Evolutionary conservation across 2,797 vertebrate species (phyloP).

Genomic region (Cynopterus sphinx): DNA sequence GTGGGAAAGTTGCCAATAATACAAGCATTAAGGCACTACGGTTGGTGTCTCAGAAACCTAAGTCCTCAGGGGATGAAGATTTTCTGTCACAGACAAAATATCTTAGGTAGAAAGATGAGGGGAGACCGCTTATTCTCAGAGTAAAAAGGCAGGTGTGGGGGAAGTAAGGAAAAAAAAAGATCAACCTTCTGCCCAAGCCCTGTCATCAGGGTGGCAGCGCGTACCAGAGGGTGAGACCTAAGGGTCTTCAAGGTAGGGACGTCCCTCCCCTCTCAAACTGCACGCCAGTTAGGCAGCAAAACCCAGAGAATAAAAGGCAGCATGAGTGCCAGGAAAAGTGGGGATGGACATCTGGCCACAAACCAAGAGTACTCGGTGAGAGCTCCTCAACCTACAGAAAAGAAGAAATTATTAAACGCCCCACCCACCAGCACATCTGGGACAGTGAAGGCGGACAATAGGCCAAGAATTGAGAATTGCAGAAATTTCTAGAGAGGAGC

Average conservation of each 20-base stretch:
- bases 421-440: background rate
- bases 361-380: background rate
- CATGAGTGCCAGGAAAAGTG: background rate
- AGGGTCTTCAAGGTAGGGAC: background rate
- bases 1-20: background rate
- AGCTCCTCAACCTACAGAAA: background rate
- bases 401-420: background rate
- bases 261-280: background rate
- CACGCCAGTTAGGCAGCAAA: background rate
- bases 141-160: background rate
- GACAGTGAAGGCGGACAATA: background rate
- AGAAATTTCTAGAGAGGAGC: background rate
- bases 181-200: background rate
- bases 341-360: background rate
- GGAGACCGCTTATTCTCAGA: background rate
- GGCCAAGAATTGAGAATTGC: background rate
- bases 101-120: background rate
- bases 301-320: constrained; percentile 22
- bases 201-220: background rate
- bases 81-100: constrained; percentile 3
- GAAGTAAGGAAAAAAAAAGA: background rate
- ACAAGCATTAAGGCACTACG: background rate
- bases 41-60: background rate
- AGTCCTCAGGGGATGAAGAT: background rate
- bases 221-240: background rate